These are phyloP conservation scores for Procavia capensis DNA, from an alignment of 2,113 vertebrate genomes.

Conservation along the genomic window DNA sequence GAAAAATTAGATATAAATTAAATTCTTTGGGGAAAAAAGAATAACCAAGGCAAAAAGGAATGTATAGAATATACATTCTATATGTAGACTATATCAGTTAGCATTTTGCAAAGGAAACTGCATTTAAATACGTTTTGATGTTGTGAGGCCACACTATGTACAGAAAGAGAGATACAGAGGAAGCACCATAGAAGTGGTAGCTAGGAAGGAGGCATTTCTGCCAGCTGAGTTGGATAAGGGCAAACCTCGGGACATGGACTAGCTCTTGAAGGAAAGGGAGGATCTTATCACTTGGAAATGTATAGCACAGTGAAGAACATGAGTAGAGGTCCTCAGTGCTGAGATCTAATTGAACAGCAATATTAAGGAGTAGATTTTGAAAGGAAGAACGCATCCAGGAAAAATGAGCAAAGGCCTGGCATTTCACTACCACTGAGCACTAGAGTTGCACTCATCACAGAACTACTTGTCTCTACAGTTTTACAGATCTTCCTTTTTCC, in stretches of 20 bases:
- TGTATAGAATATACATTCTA: background rate
- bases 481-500: background rate
- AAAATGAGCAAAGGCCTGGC: background rate
- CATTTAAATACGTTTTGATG: too few species aligned
- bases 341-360: background rate
- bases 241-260: background rate
- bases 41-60: too few species aligned
- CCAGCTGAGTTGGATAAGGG: background rate
- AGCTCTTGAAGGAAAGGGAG: background rate
- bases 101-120: too few species aligned
- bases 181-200: background rate
- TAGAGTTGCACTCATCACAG: background rate
- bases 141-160: too few species aligned
- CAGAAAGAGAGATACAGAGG: too few species aligned
- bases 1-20: background rate
- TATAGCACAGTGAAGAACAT: background rate
- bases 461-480: background rate
- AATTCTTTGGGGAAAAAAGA: too few species aligned
- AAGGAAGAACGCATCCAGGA: background rate
- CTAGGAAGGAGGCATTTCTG: background rate
- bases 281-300: background rate
- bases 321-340: background rate
- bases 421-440: background rate
- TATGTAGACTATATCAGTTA: too few species aligned
- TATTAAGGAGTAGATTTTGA: background rate